A percentile compares a stretch with the other conserved stretches of the same genome.
These are phyloP conservation scores for Stichodactyla mertensii DNA, from an alignment of 64 coral and sea anemone species.

Conservation along the genomic window DNA sequence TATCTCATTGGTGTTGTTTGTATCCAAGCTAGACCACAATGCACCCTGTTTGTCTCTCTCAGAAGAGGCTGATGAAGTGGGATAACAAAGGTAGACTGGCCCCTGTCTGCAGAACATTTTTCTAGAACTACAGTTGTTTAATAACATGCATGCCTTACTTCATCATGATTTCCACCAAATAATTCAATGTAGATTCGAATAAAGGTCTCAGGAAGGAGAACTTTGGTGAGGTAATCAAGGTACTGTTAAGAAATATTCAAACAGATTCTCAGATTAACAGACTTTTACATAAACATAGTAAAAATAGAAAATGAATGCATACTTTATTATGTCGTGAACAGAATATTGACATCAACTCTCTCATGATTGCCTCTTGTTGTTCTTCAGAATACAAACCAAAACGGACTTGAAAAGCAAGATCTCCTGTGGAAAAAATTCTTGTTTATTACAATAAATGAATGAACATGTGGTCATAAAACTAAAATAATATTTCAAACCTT, in stretches of 20 bases:
- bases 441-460: not conserved
- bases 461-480: not conserved
- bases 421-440: constrained; percentile 1
- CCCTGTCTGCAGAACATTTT: too few species aligned
- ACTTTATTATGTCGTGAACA: constrained; percentile 90
- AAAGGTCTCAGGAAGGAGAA: constrained; percentile 77
- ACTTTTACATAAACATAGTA: not conserved
- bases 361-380: constrained; percentile 74
- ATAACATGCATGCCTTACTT: constrained; percentile 29
- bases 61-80: too few species aligned
- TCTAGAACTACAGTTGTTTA: too few species aligned
- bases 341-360: constrained; percentile 60
- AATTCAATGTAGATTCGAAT: constrained; percentile 61
- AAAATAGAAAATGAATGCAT: not conserved
- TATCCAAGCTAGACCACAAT: too few species aligned
- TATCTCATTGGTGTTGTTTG: too few species aligned
- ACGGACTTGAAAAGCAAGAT: constrained; percentile 81
- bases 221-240: constrained; percentile 83
- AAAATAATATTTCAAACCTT: constrained; percentile 18
- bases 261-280: not conserved
- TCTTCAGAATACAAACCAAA: constrained; percentile 83
- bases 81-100: too few species aligned
- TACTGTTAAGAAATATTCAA: constrained; percentile 34
- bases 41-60: too few species aligned
- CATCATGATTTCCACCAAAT: constrained; percentile 42